Base-by-base conservation (phyloP, 2,113 vertebrate species). In the Aleadryas rufinucha region DNA sequence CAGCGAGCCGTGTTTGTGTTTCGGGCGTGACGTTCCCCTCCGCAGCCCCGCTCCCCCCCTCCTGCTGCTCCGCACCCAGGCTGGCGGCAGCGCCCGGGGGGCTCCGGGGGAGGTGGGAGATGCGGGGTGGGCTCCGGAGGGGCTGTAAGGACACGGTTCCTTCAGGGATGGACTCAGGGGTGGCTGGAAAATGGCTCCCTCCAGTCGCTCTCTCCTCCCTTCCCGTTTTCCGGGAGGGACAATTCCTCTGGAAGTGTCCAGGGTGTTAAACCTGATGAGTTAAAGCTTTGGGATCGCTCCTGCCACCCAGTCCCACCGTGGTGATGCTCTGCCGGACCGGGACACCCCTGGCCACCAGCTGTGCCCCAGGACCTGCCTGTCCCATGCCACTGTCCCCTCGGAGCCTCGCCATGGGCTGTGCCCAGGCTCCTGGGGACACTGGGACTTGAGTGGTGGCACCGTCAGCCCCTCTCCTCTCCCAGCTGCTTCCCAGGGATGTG, bases 351-450 rank as follows among this genome's bases (percentile, higher is more conserved):
- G 30, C 19, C 49, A 42, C 30, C 57, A 26, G n/a, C 39, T 33
- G 74, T 87, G 33, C 21, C 39, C 11, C 31, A 10, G 0, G 8
- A 35, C 31, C 50, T 53, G 31, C 39, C 54, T 65, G 39, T 13
- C 26, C 24, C 13, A 11, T 0, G 1, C 8, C 0, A 1, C 0
- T 41, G 60, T 65, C 35, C 35, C 47, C 68, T 49, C 2, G 0
- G 15, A 50, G 16, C n/a, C 18, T 26, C 10, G 9, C 39, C 13
- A 5, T 4, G 41, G 42, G 22, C 41, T 1, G 0, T 85, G 30
- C 44, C 65, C 35, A 3, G 6, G 35, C 41, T 79, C 19, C 39
- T 0, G 6, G 27, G 44, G 57, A 28, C 15, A 10, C 11, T 0
- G 1, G 9, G 28, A 20, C 10, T 4, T 16, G 14, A n/a, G 31